Conservation (phyloP, 2,797 vertebrate species). For the Gambusia yucatana region DNA sequence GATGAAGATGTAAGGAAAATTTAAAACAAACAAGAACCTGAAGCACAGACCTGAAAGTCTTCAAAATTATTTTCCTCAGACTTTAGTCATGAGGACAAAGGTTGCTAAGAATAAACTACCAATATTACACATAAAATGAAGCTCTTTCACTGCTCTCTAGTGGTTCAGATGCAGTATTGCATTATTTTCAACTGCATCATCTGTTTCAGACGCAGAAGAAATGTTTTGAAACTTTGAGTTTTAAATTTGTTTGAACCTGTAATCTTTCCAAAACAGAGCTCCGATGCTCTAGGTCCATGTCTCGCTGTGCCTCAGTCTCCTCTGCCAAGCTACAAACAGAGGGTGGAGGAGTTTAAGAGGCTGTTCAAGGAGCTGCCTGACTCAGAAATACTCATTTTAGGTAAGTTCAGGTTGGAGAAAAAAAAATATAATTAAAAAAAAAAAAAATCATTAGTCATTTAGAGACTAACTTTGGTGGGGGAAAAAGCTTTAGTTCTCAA, state of each 20-base stretch:
- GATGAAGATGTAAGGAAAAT: slow-evolving; percentile 63
- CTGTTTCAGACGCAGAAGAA: not conserved
- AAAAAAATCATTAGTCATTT: not conserved
- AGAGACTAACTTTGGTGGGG: not conserved
- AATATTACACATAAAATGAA: not conserved
- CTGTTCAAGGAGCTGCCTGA: slow-evolving; percentile 90
- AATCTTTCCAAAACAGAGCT: slow-evolving; percentile 48
- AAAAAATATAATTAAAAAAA: not conserved
- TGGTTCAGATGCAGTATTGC: slow-evolving; percentile 4
- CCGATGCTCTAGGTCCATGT: slow-evolving; percentile 60
- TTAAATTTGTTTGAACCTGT: not conserved
- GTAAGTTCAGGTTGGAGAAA: slow-evolving; percentile 73
- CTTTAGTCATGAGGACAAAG: not conserved
- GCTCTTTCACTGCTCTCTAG: slow-evolving; percentile 27
- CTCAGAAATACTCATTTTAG: slow-evolving; percentile 87
- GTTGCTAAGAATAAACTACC: not conserved
- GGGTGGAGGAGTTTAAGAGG: slow-evolving; percentile 90
- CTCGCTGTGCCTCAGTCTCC: slow-evolving; percentile 78
- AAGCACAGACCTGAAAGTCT: not conserved
- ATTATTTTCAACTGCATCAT: not conserved
- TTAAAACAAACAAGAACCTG: not conserved
- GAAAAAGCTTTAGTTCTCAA: not conserved
- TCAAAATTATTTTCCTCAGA: not conserved
- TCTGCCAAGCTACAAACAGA: slow-evolving; percentile 89
- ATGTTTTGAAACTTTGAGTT: not conserved